Conservation (phyloP, 2,113 vertebrate species). For the Forbesichthys papilliferus region DNA sequence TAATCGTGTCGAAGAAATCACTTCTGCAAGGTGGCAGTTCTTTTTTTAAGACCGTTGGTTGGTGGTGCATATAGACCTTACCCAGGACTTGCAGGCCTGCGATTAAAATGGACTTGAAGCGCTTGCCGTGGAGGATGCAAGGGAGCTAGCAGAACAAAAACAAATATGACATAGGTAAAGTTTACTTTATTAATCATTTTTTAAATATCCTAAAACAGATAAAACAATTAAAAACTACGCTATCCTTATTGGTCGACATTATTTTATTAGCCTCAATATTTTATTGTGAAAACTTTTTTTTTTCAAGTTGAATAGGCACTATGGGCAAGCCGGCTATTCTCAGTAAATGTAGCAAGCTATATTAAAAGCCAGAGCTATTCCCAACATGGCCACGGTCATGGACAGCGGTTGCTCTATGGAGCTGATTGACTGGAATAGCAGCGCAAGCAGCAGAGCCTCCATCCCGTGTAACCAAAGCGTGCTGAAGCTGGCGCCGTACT, state of each 20-base stretch:
- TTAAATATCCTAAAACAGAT: background rate
- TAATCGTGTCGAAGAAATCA: background rate
- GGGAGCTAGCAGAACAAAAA: slow-evolving; percentile 41
- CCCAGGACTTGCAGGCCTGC: slow-evolving; percentile 29
- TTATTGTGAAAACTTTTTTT: background rate
- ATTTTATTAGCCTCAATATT: background rate
- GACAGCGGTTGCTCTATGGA: slow-evolving; percentile 67
- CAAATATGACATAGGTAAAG: slow-evolving; percentile 51
- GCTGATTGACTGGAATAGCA: slow-evolving; percentile 66
- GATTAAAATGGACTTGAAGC: slow-evolving; percentile 67
- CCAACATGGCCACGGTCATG: slow-evolving; percentile 55
- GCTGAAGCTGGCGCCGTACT: slow-evolving; percentile 69
- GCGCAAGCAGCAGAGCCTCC: slow-evolving; percentile 50
- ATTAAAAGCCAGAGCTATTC: slow-evolving; percentile 11
- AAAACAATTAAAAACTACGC: background rate
- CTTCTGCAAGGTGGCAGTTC: slow-evolving; percentile 5
- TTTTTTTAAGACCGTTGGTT: slow-evolving; percentile 41
- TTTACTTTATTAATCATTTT: background rate
- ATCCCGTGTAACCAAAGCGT: slow-evolving; percentile 74
- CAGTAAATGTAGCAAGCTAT: slow-evolving; percentile 18
- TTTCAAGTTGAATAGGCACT: slow-evolving; percentile 4
- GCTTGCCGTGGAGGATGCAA: slow-evolving; percentile 54
- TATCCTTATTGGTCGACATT: background rate
- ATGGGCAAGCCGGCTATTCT: background rate
- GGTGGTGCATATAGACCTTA: slow-evolving; percentile 42